Percentiles rank a stretch among this genome's conserved stretches.
phyloP scores from a whole-genome alignment of 1,140 invertebrate genomes.

The Solen grandis region DNA sequence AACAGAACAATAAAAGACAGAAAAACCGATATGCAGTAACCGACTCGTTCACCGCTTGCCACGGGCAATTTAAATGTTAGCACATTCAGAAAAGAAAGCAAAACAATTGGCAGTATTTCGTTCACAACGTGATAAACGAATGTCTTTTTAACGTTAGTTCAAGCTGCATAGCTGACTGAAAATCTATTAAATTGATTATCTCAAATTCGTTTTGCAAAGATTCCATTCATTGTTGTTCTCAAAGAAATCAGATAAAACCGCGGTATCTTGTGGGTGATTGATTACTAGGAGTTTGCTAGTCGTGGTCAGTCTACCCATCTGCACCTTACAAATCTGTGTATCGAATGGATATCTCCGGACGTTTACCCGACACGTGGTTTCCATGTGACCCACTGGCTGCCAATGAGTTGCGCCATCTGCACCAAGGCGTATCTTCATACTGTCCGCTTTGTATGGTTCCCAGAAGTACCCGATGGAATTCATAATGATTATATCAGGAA shows the following conservation, averaged over 20 bases:
- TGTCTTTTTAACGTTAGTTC: neutral
- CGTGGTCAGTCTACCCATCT: neutral
- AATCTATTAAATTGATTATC: neutral
- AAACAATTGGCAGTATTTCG: neutral
- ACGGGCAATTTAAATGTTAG: conserved; percentile 31
- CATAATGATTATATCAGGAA: conserved; percentile 14
- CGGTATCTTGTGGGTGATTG: neutral
- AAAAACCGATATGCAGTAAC: conserved; percentile 24
- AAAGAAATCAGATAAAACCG: neutral
- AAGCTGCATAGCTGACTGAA: neutral
- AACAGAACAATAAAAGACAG: conserved; percentile 28
- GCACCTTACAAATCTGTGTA: conserved; percentile 4
- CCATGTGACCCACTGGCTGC: neutral
- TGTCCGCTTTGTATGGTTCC: neutral
- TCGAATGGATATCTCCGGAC: conserved; percentile 22
- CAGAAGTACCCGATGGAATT: conserved; percentile 10
- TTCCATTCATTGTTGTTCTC: conserved; percentile 19
- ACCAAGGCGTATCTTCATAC: neutral
- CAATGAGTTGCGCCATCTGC: neutral
- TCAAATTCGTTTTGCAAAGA: neutral
- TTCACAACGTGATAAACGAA: conserved; percentile 14
- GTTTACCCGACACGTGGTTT: conserved; percentile 6
- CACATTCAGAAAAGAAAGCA: conserved; percentile 25
- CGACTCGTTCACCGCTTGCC: conserved; percentile 8
- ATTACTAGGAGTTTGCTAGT: neutral